These are phyloP conservation scores for Pammene fasciana DNA, from an alignment of 2,888 invertebrate genomes.

Conservation along the genomic window DNA sequence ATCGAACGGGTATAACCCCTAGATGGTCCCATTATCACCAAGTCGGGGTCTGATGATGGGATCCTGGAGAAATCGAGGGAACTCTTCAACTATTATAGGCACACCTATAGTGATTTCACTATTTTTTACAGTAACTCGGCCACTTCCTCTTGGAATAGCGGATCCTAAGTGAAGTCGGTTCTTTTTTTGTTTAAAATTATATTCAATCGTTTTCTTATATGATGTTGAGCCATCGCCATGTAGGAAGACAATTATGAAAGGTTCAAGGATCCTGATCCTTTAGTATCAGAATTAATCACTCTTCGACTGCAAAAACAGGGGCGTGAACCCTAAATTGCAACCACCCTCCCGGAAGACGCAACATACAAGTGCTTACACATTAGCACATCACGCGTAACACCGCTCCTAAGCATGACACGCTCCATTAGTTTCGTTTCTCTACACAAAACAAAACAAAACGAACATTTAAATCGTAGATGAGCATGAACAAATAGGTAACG, in stretches of 20 bases:
- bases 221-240: neutral
- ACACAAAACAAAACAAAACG: conserved; percentile 35
- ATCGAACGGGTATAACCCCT: too few relatives aligned
- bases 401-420: conserved; percentile 32
- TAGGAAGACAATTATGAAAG: neutral
- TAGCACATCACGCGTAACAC: conserved; percentile 33
- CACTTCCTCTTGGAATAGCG: too few relatives aligned
- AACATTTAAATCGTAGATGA: conserved; percentile 37
- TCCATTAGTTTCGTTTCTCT: conserved; percentile 44
- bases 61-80: too few relatives aligned
- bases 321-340: conserved; percentile 61
- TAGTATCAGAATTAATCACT: conserved; percentile 24
- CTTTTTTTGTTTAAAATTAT: too few relatives aligned
- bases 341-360: conserved; percentile 55
- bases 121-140: too few relatives aligned
- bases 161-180: too few relatives aligned
- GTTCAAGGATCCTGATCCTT: neutral
- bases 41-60: too few relatives aligned
- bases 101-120: too few relatives aligned
- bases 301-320: conserved; percentile 46
- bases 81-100: too few relatives aligned
- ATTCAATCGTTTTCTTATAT: too few relatives aligned
- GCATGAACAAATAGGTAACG: conserved; percentile 38
- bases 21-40: too few relatives aligned
- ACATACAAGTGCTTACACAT: conserved; percentile 48